A percentile compares a stretch with the other conserved stretches of the same genome.
Conservation (phyloP, 2,113 vertebrate genomes). For the Myrmecophaga tridactyla region DNA sequence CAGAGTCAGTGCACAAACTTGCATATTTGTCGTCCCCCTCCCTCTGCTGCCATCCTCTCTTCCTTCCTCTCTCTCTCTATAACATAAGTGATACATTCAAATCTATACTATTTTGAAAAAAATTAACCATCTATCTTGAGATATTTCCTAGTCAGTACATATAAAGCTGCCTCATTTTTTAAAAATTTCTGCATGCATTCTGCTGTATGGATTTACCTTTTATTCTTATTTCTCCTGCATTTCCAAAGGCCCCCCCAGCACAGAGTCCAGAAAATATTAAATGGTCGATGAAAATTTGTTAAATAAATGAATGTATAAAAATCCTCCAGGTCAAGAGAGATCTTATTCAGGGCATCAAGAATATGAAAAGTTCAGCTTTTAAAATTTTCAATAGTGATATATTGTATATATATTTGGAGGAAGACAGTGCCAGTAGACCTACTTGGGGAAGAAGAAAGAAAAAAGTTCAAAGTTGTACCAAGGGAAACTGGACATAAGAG, state of each 20-base stretch:
- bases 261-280: neutral
- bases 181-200: neutral
- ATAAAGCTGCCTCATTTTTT: neutral
- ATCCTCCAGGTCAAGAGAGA: neutral
- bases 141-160: neutral
- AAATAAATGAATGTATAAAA: neutral
- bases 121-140: neutral
- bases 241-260: neutral
- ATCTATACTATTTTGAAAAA: neutral
- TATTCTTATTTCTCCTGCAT: neutral
- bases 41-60: too few species aligned
- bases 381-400: too few species aligned
- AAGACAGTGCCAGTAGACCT: neutral
- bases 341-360: neutral
- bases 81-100: neutral
- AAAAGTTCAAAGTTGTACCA: neutral
- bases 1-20: neutral
- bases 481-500: neutral
- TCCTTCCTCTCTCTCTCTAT: neutral
- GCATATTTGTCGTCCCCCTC: too few species aligned
- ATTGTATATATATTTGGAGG: neutral
- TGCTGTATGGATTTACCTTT: rapidly evolving
- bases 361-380: neutral
- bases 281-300: neutral
- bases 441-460: neutral